Conservation (phyloP, 2,888 invertebrate species). For the Diarsia dahlii region DNA sequence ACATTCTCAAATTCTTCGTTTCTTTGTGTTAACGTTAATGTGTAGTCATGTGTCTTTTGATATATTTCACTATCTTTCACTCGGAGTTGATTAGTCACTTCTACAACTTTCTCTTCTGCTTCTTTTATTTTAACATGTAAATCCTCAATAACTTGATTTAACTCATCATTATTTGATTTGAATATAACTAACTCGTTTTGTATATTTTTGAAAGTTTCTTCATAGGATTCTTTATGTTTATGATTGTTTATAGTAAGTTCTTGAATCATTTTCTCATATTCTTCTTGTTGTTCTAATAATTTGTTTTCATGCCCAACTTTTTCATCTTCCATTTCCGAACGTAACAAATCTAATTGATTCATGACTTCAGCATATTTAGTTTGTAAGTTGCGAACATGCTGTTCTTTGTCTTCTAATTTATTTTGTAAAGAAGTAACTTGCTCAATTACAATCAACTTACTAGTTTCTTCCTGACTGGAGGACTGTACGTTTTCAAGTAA, state of each 20-base stretch:
- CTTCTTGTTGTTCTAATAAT: slow-evolving; percentile 84
- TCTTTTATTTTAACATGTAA: slow-evolving; percentile 70
- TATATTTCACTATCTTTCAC: slow-evolving; percentile 85
- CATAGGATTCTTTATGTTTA: slow-evolving; percentile 70
- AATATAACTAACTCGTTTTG: slow-evolving; percentile 75
- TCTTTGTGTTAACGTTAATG: slow-evolving; percentile 78
- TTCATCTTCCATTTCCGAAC: slow-evolving; percentile 88
- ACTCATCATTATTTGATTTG: slow-evolving; percentile 75
- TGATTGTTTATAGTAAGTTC: slow-evolving; percentile 76
- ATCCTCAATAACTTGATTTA: slow-evolving; percentile 75
- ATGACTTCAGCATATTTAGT: slow-evolving; percentile 84
- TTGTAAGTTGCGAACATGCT: slow-evolving; percentile 82
- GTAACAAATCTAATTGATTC: slow-evolving; percentile 83
- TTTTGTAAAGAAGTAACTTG: slow-evolving; percentile 84
- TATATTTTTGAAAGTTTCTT: slow-evolving; percentile 73
- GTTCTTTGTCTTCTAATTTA: slow-evolving; percentile 87
- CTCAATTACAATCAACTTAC: slow-evolving; percentile 82
- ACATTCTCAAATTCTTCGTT: slow-evolving; percentile 87
- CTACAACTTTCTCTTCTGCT: slow-evolving; percentile 72
- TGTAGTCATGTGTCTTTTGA: slow-evolving; percentile 84
- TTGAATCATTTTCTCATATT: slow-evolving; percentile 83
- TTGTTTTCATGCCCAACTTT: slow-evolving; percentile 85
- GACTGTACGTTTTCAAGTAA: slow-evolving; percentile 86
- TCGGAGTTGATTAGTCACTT: slow-evolving; percentile 78
- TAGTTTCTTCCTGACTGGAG: slow-evolving; percentile 87